A percentile compares a stretch with the other conserved stretches of the same genome.
These are phyloP conservation scores for Philonicus albiceps DNA, from an alignment of 2,888 invertebrate species.

Conservation along the genomic window DNA sequence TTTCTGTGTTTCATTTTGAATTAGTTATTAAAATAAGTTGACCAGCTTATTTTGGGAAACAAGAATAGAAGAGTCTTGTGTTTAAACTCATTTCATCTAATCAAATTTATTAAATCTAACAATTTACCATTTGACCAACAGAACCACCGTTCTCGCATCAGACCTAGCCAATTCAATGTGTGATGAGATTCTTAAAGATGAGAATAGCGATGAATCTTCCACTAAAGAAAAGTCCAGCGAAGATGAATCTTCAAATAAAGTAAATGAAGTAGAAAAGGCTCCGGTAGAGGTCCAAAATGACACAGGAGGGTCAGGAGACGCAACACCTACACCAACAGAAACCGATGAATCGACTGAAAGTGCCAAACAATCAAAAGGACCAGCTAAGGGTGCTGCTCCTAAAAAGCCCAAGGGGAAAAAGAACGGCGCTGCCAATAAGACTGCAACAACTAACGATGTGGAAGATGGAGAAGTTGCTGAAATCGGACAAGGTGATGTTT, in stretches of 20 bases:
- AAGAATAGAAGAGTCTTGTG: neutral
- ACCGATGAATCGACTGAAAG: slow-evolving; percentile 24
- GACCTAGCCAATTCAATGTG: slow-evolving; percentile 52
- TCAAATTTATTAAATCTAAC: neutral
- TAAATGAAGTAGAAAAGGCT: neutral
- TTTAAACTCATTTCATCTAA: neutral
- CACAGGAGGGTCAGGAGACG: slow-evolving; percentile 33
- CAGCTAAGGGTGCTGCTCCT: neutral
- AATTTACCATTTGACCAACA: slow-evolving; percentile 29
- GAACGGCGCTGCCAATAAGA: slow-evolving; percentile 40
- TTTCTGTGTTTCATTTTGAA: neutral
- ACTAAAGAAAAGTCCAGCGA: slow-evolving; percentile 25
- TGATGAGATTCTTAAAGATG: slow-evolving; percentile 49
- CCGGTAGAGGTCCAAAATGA: neutral
- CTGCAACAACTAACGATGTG: neutral
- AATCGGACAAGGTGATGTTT: slow-evolving; percentile 47
- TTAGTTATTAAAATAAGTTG: neutral
- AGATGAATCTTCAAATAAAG: slow-evolving; percentile 7
- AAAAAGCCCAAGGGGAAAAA: slow-evolving; percentile 44
- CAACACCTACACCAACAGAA: neutral
- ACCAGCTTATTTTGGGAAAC: neutral
- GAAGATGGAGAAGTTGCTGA: slow-evolving; percentile 42
- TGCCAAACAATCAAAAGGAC: slow-evolving; percentile 13
- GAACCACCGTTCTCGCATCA: slow-evolving; percentile 51
- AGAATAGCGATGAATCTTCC: slow-evolving; percentile 43